phyloP scores from a whole-genome alignment of 2,888 invertebrate species.

The Metallyticus violacea region DNA sequence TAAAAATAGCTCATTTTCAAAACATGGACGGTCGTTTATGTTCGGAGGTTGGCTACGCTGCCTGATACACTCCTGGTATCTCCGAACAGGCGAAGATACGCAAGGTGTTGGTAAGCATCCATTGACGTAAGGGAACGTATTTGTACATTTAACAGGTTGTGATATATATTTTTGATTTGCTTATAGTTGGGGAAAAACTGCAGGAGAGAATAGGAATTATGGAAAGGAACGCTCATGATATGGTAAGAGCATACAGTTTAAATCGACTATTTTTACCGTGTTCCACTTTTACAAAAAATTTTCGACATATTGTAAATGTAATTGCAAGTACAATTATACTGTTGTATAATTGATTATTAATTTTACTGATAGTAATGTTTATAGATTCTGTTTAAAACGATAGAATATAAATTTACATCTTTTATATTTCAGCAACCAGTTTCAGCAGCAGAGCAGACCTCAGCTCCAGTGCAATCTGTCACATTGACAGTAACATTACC shows the following conservation, averaged over 20 bases:
- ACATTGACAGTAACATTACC: constrained; percentile 22
- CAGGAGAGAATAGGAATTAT: background rate
- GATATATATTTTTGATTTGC: background rate
- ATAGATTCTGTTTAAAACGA: background rate
- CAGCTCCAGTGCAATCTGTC: background rate
- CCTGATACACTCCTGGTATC: too few relatives aligned
- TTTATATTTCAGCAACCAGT: background rate
- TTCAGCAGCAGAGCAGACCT: background rate
- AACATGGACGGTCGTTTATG: too few relatives aligned
- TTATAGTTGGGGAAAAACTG: background rate
- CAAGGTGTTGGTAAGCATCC: background rate
- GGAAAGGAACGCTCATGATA: background rate
- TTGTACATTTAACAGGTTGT: background rate
- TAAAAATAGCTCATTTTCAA: too few relatives aligned
- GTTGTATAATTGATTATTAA: background rate
- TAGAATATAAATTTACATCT: background rate
- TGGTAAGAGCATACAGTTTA: background rate
- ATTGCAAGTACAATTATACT: background rate
- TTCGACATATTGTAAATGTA: background rate
- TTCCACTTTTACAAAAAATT: background rate
- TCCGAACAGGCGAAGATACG: background rate
- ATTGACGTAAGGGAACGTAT: background rate
- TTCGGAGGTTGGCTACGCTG: too few relatives aligned
- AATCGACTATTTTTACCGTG: background rate
- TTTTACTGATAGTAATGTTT: background rate